Conservation (phyloP, 2,797 vertebrate species). For the Echiichthys vipera region DNA sequence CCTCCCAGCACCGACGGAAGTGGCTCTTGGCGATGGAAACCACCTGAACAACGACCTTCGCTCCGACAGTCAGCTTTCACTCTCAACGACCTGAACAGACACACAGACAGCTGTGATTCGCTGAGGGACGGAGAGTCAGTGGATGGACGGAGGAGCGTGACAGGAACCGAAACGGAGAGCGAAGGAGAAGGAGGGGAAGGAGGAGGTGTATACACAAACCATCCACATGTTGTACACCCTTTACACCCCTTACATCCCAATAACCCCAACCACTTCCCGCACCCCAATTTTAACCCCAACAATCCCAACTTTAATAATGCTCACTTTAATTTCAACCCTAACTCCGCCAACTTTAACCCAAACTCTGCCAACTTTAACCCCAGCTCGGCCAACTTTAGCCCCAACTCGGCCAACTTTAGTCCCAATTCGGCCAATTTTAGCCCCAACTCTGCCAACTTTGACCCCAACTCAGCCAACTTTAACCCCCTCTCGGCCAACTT, state of each 20-base stretch:
- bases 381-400: constrained; percentile 58
- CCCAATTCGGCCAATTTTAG: too few species aligned
- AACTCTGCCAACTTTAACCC: constrained; percentile 53
- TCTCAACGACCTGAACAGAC: constrained; percentile 92
- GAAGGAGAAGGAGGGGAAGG: constrained; percentile 60
- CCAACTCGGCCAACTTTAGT: too few species aligned
- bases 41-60: constrained; percentile 87
- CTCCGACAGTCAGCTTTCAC: constrained; percentile 89
- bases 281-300: constrained; percentile 46
- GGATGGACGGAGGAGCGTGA: constrained; percentile 89
- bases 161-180: constrained; percentile 83
- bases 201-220: constrained; percentile 49
- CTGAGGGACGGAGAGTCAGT: constrained; percentile 89
- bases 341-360: constrained; percentile 30
- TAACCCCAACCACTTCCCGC: constrained; percentile 81
- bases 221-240: constrained; percentile 79
- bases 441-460: too few species aligned
- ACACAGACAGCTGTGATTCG: constrained; percentile 92
- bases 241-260: constrained; percentile 84
- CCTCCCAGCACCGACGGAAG: constrained; percentile 92
- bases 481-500: neutral
- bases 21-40: constrained; percentile 96
- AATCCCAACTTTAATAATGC: constrained; percentile 47
- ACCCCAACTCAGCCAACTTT: constrained; percentile 38
- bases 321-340: constrained; percentile 49